Conservation (phyloP, 2,113 vertebrate genomes). For the Trogon melanurus region DNA sequence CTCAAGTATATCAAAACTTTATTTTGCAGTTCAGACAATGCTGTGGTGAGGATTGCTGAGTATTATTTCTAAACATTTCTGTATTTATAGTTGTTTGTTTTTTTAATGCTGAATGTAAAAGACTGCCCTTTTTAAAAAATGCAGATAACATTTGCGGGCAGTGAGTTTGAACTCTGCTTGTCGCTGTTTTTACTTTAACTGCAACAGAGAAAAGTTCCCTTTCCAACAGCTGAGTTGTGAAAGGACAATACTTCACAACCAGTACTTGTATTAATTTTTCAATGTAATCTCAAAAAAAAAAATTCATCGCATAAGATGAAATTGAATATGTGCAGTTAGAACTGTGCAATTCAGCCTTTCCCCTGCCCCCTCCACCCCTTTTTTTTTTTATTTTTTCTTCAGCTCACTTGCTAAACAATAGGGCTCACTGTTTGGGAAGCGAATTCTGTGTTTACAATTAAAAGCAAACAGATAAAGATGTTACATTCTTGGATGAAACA, state of each 20-base stretch:
- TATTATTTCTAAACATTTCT: neutral
- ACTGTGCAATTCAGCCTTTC: neutral
- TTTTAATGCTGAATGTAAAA: neutral
- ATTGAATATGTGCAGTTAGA: neutral
- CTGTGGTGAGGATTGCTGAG: neutral
- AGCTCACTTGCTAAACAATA: neutral
- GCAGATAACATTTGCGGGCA: neutral
- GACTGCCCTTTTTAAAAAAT: neutral
- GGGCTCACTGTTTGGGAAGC: neutral
- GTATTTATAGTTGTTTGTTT: neutral
- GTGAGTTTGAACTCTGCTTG: neutral
- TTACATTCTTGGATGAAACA: neutral
- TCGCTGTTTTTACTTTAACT: neutral
- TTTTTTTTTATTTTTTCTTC: neutral
- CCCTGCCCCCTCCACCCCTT: neutral
- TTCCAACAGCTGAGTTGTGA: neutral
- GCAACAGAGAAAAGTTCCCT: neutral
- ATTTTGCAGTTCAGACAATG: neutral
- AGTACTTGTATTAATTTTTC: neutral
- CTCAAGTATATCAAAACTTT: neutral
- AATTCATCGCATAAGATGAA: neutral
- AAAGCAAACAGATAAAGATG: neutral
- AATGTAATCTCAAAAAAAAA: neutral
- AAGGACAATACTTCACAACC: neutral
- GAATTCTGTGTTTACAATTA: neutral